Evolutionary conservation across 1,140 invertebrate species (phyloP).

Genomic region (Scaptomyza hsui): DNA sequence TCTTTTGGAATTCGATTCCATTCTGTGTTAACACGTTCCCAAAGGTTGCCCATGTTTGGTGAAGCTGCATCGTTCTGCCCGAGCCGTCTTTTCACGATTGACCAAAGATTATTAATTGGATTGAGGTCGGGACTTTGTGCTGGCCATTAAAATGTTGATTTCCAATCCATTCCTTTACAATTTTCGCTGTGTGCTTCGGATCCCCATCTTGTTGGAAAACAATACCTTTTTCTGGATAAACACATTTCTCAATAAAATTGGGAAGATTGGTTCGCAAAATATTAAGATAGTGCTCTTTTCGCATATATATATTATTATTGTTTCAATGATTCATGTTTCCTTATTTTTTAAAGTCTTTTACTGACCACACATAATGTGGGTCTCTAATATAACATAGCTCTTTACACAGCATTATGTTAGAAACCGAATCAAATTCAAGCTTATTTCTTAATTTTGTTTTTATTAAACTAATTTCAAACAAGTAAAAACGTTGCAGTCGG

Average conservation of each 20-base stretch:
- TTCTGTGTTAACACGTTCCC: too few relatives aligned
- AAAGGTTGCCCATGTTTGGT: conserved; percentile 1
- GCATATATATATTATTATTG: too few relatives aligned
- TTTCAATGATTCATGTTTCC: too few relatives aligned
- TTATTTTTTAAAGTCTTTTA: too few relatives aligned
- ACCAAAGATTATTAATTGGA: conserved; percentile 25
- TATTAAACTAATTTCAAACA: too few relatives aligned
- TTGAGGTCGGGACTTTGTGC: conserved; percentile 32
- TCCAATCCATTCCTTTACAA: conserved; percentile 29
- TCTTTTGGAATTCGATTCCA: too few relatives aligned
- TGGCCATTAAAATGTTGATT: conserved; percentile 27
- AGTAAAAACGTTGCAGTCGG: too few relatives aligned
- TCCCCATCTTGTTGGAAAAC: conserved; percentile 23
- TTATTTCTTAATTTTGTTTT: too few relatives aligned
- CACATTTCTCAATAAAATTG: conserved; percentile 18
- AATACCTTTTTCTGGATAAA: conserved; percentile 15
- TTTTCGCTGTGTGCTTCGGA: conserved; percentile 30
- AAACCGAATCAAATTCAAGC: too few relatives aligned
- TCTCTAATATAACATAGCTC: too few relatives aligned
- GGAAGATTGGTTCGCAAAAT: conserved; percentile 16
- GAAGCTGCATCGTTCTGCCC: conserved; percentile 11
- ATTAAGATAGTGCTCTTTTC: conserved; percentile 15
- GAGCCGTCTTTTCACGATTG: conserved; percentile 21
- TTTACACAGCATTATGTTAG: too few relatives aligned
- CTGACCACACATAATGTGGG: too few relatives aligned